Conservation (phyloP, 2,797 vertebrate genomes). For the Oryzias sinensis region DNA sequence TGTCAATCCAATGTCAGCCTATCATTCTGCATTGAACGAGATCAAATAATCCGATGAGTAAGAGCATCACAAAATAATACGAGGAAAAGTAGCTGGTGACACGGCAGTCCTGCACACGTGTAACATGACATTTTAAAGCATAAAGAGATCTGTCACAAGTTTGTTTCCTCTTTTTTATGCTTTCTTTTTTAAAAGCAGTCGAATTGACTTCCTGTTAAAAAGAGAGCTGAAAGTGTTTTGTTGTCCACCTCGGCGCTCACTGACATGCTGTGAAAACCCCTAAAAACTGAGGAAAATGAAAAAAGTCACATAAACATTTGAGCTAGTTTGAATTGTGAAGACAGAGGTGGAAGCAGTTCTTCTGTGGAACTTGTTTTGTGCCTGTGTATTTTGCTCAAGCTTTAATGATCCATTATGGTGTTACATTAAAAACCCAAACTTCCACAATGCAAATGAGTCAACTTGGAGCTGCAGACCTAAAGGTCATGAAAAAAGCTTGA, state of each 20-base stretch:
- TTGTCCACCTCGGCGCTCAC: not conserved
- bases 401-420: constrained; percentile 2
- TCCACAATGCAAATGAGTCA: not conserved
- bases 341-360: too few species aligned
- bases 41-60: too few species aligned
- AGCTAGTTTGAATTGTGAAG: too few species aligned
- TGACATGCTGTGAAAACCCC: not conserved
- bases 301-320: too few species aligned
- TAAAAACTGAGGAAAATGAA: not conserved
- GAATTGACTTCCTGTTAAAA: constrained; percentile 16
- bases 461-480: not conserved
- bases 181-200: not conserved
- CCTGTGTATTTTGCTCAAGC: too few species aligned
- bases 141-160: not conserved
- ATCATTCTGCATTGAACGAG: too few species aligned
- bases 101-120: too few species aligned
- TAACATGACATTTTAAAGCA: too few species aligned
- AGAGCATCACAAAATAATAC: too few species aligned
- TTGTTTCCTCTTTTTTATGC: constrained; percentile 1
- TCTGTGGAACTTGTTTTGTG: too few species aligned
- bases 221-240: not conserved
- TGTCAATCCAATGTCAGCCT: too few species aligned
- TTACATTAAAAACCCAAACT: not conserved
- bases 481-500: not conserved
- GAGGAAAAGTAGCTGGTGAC: too few species aligned